These are phyloP conservation scores for Tyria jacobaeae DNA, from an alignment of 2,888 invertebrate species.

Conservation along the genomic window DNA sequence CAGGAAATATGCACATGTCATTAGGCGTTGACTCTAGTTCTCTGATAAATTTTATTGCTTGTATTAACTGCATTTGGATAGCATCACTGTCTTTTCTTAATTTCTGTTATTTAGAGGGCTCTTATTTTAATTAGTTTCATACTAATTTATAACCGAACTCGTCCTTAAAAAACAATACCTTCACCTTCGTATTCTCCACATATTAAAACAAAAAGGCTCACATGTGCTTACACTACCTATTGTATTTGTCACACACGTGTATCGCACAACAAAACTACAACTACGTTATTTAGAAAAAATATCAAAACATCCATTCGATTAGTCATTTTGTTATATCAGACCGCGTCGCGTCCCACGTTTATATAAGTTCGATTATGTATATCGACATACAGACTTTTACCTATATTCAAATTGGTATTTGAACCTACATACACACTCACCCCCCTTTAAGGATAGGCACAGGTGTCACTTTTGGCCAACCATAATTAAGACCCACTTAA, in stretches of 20 bases:
- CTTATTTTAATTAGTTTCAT: too few species aligned
- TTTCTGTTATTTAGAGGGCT: too few species aligned
- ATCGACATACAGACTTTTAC: constrained; percentile 27
- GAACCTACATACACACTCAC: too few species aligned
- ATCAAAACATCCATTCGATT: constrained; percentile 31
- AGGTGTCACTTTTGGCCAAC: too few species aligned
- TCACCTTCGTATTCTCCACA: neutral
- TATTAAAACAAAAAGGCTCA: neutral
- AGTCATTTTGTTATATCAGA: constrained; percentile 32
- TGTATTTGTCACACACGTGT: neutral
- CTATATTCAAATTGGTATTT: neutral
- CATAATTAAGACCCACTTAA: too few species aligned
- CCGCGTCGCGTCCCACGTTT: constrained; percentile 25
- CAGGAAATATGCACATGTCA: neutral
- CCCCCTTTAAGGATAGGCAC: too few species aligned
- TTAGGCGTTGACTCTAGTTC: neutral
- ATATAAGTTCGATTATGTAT: constrained; percentile 33
- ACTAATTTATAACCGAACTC: too few species aligned
- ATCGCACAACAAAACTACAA: neutral
- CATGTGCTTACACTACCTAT: neutral
- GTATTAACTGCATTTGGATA: neutral
- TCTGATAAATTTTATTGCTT: too few species aligned
- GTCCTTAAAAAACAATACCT: too few species aligned
- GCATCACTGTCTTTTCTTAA: neutral
- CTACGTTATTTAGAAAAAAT: neutral